Evolutionary conservation across 2,113 vertebrate genomes (phyloP), one percentile per base, ranked within the genome.

Genomic region (Brachypteracias leptosomus): DNA sequence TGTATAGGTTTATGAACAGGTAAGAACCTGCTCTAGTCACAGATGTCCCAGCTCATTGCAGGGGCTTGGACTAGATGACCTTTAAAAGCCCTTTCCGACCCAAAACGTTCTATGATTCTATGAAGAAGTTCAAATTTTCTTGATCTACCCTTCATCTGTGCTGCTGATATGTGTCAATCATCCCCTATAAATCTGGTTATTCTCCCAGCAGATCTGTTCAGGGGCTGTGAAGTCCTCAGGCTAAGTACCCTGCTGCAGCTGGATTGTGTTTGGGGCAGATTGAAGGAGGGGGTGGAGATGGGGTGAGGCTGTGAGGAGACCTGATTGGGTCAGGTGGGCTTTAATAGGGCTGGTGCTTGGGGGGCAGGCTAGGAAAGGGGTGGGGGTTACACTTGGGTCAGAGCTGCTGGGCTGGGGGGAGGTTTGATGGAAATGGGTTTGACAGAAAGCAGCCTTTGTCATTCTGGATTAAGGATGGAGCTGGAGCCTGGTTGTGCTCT

Each of bases 361-460:
- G 54, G 52, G 5, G 22, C 11, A 5, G 65, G 1, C 46, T 62
- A 13, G 7, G 15, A 14, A 40, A 11, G 5, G 17, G 16, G 65
- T 1, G 51, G 6, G 59, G 77, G 4, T 1, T 5, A 0, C 0
- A 0, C 2, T 6, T 0, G 0, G 13, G 11, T 1, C 7, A 4
- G 38, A 9, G 1, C 10, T 18, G 0, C 1, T 1, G 1, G 58
- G 11, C 1, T 2, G 4, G 66, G 29, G 4, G 5, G 13, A 3
- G 17, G 54, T 2, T 18, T 36, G 74, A 1, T 6, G 2, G 31
- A 19, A 14, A 1, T 29, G n/a, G 1, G 28, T 3, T 10, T 10
- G 18, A 5, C 14, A 21, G 65, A 31, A 11, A 16, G 25, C 25
- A 26, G 80, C 51, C 0, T 2, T 1, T 3, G 6, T 7, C 0